Conservation (phyloP, 2,797 vertebrate genomes). For the Acipenser oxyrinchus region DNA sequence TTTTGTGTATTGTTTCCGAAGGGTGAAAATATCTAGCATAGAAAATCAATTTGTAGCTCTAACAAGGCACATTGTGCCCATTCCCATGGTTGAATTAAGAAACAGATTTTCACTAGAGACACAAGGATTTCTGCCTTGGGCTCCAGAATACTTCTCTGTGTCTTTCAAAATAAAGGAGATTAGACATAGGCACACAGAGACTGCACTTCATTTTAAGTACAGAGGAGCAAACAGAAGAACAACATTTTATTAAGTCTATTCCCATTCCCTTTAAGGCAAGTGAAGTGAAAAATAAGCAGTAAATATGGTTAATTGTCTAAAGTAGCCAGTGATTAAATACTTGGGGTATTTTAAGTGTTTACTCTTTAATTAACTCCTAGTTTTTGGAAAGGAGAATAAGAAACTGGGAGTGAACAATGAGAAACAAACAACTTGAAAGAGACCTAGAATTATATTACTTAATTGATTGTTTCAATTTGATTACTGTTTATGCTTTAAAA, state of each 20-base stretch:
- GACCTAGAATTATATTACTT: too few relatives aligned
- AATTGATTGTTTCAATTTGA: too few relatives aligned
- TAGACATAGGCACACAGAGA: too few relatives aligned
- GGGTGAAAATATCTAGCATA: conserved; percentile 4
- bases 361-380: too few relatives aligned
- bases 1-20: not conserved
- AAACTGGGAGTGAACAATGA: too few relatives aligned
- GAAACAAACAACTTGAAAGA: too few relatives aligned
- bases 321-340: too few relatives aligned
- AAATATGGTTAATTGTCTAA: too few relatives aligned
- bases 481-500: too few relatives aligned
- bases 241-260: not conserved
- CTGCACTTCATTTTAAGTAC: too few relatives aligned
- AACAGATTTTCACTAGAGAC: not conserved
- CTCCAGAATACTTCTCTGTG: not conserved
- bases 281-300: not conserved
- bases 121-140: not conserved
- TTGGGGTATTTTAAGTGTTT: too few relatives aligned
- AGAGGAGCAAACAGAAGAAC: not conserved
- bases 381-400: too few relatives aligned
- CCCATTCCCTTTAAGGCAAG: not conserved
- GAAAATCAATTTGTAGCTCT: conserved; percentile 4
- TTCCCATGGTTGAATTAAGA: not conserved
- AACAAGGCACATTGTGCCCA: conserved; percentile 1
- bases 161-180: not conserved